phyloP scores from a whole-genome alignment of 1,140 invertebrate species.

The Aphelenchoides fujianensis region DNA sequence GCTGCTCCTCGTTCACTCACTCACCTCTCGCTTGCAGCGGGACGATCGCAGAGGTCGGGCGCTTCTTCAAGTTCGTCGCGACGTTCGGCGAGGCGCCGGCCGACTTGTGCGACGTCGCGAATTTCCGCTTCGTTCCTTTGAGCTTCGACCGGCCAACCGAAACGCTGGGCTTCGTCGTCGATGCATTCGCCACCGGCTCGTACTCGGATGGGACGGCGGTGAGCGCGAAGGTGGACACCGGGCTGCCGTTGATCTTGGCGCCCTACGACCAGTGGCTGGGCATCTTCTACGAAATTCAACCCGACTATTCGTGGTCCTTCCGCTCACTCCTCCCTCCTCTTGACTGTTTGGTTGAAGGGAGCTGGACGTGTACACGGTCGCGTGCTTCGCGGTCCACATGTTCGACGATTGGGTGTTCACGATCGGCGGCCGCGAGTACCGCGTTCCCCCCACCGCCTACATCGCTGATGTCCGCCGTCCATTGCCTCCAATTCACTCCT shows the following conservation, averaged over 20 bases:
- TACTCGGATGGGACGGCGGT: not conserved
- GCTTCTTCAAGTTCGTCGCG: not conserved
- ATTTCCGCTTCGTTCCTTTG: not conserved
- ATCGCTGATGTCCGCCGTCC: not conserved
- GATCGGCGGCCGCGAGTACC: not conserved
- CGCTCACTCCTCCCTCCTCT: not conserved
- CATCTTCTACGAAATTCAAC: not conserved
- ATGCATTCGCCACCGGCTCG: not conserved
- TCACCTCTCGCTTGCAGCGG: not conserved
- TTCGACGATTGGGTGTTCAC: not conserved
- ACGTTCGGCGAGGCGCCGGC: not conserved
- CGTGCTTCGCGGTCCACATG: not conserved
- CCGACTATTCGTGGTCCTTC: not conserved
- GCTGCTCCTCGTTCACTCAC: not conserved
- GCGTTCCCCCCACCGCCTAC: not conserved
- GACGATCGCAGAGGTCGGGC: not conserved
- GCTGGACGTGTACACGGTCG: not conserved
- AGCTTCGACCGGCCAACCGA: not conserved
- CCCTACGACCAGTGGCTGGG: not conserved
- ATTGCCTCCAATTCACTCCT: not conserved
- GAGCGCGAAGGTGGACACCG: not conserved
- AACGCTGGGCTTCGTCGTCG: not conserved
- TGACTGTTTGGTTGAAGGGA: not conserved
- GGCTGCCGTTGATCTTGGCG: not conserved
- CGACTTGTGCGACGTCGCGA: not conserved